Base-by-base conservation (phyloP, 2,113 vertebrate species). In the Charadrius vociferus region DNA sequence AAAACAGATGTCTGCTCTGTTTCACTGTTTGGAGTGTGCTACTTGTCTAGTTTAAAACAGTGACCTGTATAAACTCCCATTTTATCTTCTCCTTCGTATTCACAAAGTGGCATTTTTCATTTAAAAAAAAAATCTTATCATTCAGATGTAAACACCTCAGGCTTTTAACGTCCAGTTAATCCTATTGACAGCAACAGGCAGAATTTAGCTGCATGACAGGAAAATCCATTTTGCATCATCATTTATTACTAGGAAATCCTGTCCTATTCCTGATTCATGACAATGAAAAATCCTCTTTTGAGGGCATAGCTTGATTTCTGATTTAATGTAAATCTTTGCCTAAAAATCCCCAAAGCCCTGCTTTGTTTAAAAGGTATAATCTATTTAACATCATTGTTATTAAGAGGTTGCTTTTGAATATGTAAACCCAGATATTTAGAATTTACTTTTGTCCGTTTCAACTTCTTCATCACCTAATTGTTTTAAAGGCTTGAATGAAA, bases 211-310 rank as follows among this genome's bases (percentile, higher is more conserved):
- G 71, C 41, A 9, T 63, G 79, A 74, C 11, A 19, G 72, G 73
- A 95, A 95, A 96, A 96, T 95, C 68, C 72, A 86, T 90, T 96
- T 96, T 92, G 39, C 77, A 47, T 83, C 75, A 90, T 27, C 45
- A 56, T 66, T 91, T 94, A 50, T 73, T 82, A 81, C 49, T 23
- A 49, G n/a, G 43, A 94, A 94, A 95, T 65, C 22, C 78, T 75
- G 80, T 75, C 34, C 36, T 56, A 12, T 17, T 92, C 52, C 55
- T 67, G 14, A 65, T 22, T 62, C 24, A 16, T 49, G 58, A 68
- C 43, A 90, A 72, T 29, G 24, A 95, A 88, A 66, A 93, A 59
- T 88, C 49, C 30, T 81, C 37, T 92, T 93, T 56, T 37, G 47
- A 84, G 59, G 41, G 18, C 34, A 74, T 32, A 63, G 58, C 43